Base-by-base conservation (phyloP, 2,888 invertebrate genomes). In the Frankliniella fusca region DNA sequence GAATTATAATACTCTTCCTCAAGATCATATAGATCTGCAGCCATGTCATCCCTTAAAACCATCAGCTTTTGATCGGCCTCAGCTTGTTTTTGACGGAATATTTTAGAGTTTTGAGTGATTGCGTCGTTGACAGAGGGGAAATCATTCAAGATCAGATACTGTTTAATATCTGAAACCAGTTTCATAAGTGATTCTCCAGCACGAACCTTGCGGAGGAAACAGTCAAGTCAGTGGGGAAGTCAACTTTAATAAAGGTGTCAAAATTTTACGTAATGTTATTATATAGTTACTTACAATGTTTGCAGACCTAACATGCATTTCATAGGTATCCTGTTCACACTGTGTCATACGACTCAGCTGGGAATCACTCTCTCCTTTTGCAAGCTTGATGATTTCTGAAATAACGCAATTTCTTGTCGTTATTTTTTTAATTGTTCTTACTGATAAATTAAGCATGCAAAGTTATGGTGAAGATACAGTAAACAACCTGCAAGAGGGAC, bases 111-210 rank as follows among this genome's bases (percentile, higher is more conserved):
- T 85, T 95, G 94, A n/a, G 95, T 94, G 84, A 99, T 98, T 0
- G 98, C 96, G 87, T 98, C 97, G 88, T 99, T 99, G 0, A 99
- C 97, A 1, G 98, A 97, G 80, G 97, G 97, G 87, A 99, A 99
- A 89, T 99, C 99, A 88, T 99, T 99, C 28, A 99, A 90, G 86
- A 99, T 98, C 80, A 99, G 90, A 88, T 98, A 99, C 87, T 99
- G 98, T 87, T 99, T 99, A 84, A 99, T 96, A 87, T 99, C 98
- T 0, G 98, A 97, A 0, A 98, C 97, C 49, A 99, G 90, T 88
- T 98, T 98, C 95, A 98, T 96, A 48, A 99, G 88, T 0, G 98
- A 97, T 90, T 99, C 98, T 0, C 97, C 97, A 83, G 99, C 98
- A 86, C 98, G 91, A 0, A 98, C 97, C 91, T 76, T 38, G 38